Evolutionary conservation across 2,888 invertebrate genomes (phyloP).

Genomic region (Peribatodes rhomboidaria): DNA sequence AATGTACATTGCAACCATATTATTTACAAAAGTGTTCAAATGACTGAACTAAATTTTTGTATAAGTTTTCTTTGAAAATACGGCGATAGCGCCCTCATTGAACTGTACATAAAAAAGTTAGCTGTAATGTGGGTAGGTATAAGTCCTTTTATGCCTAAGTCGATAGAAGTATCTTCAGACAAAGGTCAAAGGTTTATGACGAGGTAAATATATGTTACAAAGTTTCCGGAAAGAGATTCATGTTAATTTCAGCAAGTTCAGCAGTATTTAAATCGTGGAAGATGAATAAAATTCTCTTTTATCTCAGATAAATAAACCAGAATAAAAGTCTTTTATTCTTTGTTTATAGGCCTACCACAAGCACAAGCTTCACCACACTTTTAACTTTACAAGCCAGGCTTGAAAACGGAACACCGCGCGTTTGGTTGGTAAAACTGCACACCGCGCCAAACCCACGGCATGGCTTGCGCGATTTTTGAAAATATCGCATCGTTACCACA

Average conservation of each 20-base stretch:
- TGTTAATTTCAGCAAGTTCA: not conserved
- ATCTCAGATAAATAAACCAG: too few relatives aligned
- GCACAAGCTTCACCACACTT: too few relatives aligned
- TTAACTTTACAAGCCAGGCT: too few relatives aligned
- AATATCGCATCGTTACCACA: too few relatives aligned
- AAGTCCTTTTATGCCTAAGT: slow-evolving; percentile 19
- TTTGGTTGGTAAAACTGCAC: too few relatives aligned
- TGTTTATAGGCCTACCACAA: too few relatives aligned
- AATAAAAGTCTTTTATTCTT: too few relatives aligned
- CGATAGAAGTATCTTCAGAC: slow-evolving; percentile 16
- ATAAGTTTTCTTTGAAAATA: not conserved
- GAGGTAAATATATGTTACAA: slow-evolving; percentile 4
- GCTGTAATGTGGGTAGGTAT: not conserved
- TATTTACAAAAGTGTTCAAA: not conserved
- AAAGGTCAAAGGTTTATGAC: slow-evolving; percentile 31
- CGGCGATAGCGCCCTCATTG: not conserved
- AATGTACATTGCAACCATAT: slow-evolving; percentile 44
- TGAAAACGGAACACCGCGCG: too few relatives aligned
- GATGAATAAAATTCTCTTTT: not conserved
- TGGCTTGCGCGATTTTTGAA: too few relatives aligned
- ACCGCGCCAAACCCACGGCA: too few relatives aligned
- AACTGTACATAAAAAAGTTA: not conserved
- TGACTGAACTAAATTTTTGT: too few relatives aligned
- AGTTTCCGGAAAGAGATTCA: not conserved
- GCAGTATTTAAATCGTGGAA: not conserved